phyloP scores from a whole-genome alignment of 2,797 vertebrate species.

The Enteromius fasciolatus region DNA sequence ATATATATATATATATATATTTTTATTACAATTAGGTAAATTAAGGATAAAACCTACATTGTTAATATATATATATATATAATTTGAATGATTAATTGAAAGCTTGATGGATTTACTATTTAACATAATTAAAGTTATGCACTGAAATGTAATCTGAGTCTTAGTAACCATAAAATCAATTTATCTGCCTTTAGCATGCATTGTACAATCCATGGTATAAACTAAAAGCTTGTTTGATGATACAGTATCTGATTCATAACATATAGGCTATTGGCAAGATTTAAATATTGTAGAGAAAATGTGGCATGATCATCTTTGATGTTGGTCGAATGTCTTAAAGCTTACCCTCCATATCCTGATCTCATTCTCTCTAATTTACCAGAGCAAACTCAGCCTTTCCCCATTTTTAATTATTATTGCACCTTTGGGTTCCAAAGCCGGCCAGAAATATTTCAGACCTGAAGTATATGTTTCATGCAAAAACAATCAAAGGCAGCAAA shows the following conservation, averaged over 20 bases:
- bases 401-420: slow-evolving; percentile 2
- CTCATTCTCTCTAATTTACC: not conserved
- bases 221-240: not conserved
- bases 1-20: too few species aligned
- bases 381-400: not conserved
- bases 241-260: not conserved
- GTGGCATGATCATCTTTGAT: not conserved
- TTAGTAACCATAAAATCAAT: not conserved
- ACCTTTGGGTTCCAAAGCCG: not conserved
- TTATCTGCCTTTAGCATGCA: not conserved
- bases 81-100: not conserved
- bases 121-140: slow-evolving; percentile 11
- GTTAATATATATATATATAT: not conserved
- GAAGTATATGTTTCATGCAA: not conserved
- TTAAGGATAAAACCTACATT: not conserved
- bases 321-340: not conserved
- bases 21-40: not conserved
- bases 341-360: not conserved
- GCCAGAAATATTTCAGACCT: not conserved
- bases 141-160: not conserved
- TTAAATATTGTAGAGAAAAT: not conserved
- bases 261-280: not conserved
- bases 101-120: not conserved
- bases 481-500: not conserved
- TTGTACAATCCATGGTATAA: not conserved